Base-by-base conservation (phyloP, 2,797 vertebrate genomes). In the Melanotaenia trifasciata region DNA sequence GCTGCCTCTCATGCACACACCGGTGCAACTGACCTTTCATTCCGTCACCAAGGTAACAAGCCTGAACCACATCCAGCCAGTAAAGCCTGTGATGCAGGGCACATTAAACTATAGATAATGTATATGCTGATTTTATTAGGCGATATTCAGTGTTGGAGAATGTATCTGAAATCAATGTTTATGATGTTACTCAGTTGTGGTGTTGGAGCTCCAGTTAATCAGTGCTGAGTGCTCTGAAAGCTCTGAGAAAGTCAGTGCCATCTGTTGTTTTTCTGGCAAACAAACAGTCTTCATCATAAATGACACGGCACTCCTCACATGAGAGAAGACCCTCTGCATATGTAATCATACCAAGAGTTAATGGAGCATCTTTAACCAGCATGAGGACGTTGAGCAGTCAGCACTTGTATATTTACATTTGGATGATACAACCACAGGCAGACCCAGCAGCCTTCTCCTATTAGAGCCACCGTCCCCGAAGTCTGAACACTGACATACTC, bases 11-110 rank as follows among this genome's bases (percentile, higher is more conserved):
- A 26, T 14, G 33, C 18, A 56, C 47, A 33, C n/a, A 50, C 63
- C 12, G 16, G 61, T 57, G 1, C 0, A 54, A 70, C 54, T 89
- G 90, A 92, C 92, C 87, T 89, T 91, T 90, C 61, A 38, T 80
- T 79, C 77, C 45, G 63, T 94, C 92, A 78, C 90, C 91, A 90
- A 82, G 92, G 93, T 88, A 93, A 94, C 91, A 80, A 75, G 80
- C 54, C 63, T 78, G 61, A 67, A 58, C 68, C 71, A 32, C 58
- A 72, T 68, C 72, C 78, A 76, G 60, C 64, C 69, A 18, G 68
- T 76, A 79, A 79, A 78, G 32, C 43, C 63, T 63, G 2, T 13
- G 24, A 68, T 72, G 10, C 12, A 22, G 66, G 28, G 50, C 60
- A 63, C 63, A 40, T 76, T 73, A 67, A 81, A 80, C 65, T 66